Evolutionary conservation across 92 coral and sea anemone genomes (phyloP).

Genomic region (Plumapathes pennacea): DNA sequence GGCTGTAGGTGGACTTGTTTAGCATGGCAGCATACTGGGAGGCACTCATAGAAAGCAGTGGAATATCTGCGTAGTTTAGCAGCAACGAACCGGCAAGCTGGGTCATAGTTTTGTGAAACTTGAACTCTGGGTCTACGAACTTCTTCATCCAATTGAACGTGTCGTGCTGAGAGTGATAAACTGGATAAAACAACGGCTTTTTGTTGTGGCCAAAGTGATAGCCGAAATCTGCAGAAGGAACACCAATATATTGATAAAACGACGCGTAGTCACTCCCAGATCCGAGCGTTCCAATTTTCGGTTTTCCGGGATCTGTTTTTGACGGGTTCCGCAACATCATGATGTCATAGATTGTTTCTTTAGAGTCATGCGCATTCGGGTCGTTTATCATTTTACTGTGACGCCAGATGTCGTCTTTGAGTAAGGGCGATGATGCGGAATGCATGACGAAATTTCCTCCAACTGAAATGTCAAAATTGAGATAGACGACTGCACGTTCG

Average conservation of each 20-base stretch:
- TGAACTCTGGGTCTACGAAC: slow-evolving; percentile 80
- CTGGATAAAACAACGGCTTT: slow-evolving; percentile 60
- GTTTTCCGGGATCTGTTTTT: slow-evolving; percentile 23
- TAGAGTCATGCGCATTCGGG: slow-evolving; percentile 74
- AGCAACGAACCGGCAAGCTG: slow-evolving; percentile 63
- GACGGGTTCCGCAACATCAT: slow-evolving; percentile 52
- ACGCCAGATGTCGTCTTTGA: slow-evolving; percentile 36
- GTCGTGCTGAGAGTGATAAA: slow-evolving; percentile 94
- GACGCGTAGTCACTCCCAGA: slow-evolving; percentile 83
- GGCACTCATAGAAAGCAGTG: slow-evolving; percentile 59
- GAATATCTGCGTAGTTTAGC: slow-evolving; percentile 64
- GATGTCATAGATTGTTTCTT: slow-evolving; percentile 72
- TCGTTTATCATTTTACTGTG: slow-evolving; percentile 54
- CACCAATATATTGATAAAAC: slow-evolving; percentile 79
- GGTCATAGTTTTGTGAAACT: slow-evolving; percentile 58
- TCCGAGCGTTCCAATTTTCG: slow-evolving; percentile 50
- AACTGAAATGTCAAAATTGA: slow-evolving; percentile 72
- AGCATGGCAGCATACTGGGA: slow-evolving; percentile 47
- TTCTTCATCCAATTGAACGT: slow-evolving; percentile 74
- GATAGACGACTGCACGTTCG: slow-evolving; percentile 67
- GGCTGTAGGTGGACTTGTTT: slow-evolving; percentile 39
- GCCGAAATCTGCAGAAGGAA: slow-evolving; percentile 70
- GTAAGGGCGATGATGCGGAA: slow-evolving; percentile 41
- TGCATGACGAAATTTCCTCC: slow-evolving; percentile 48
- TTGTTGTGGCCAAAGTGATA: slow-evolving; percentile 60